Percentiles rank a stretch among this genome's conserved stretches.
These are phyloP conservation scores for Pseudomyrmex cubaensis DNA, from an alignment of 1,140 invertebrate genomes.

Conservation along the genomic window DNA sequence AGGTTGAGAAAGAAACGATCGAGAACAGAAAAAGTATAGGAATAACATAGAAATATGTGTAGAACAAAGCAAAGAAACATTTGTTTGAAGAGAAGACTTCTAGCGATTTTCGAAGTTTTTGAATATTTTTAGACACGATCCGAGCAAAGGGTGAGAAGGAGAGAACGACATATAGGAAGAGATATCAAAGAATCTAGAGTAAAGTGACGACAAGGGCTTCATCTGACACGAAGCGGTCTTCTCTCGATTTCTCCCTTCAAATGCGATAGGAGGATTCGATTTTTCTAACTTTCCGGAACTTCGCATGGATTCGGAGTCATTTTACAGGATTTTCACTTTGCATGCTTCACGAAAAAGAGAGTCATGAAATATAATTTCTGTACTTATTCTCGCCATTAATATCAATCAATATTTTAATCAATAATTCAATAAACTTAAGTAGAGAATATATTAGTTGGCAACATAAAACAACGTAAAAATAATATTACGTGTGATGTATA, in stretches of 20 bases:
- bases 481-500: no score
- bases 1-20: not conserved
- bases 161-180: conserved; percentile 26
- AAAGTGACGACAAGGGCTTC: conserved; percentile 51
- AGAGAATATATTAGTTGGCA: not conserved
- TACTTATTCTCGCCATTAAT: not conserved
- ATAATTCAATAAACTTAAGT: not conserved
- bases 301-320: not conserved
- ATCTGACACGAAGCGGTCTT: conserved; percentile 24
- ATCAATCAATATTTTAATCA: not conserved
- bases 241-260: conserved; percentile 26
- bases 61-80: not conserved
- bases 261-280: conserved; percentile 58
- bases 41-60: not conserved
- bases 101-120: not conserved
- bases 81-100: conserved; percentile 7
- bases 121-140: conserved; percentile 25
- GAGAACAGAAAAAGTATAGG: not conserved
- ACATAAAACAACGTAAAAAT: not conserved
- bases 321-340: conserved; percentile 15
- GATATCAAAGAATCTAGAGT: conserved; percentile 12
- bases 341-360: not conserved
- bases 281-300: conserved; percentile 29
- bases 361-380: not conserved
- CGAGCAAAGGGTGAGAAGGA: conserved; percentile 6